A percentile compares a stretch with the other conserved stretches of the same genome.
Evolutionary conservation across 2,888 invertebrate species (phyloP).

Genomic region (Drosophila suboccidentalis): DNA sequence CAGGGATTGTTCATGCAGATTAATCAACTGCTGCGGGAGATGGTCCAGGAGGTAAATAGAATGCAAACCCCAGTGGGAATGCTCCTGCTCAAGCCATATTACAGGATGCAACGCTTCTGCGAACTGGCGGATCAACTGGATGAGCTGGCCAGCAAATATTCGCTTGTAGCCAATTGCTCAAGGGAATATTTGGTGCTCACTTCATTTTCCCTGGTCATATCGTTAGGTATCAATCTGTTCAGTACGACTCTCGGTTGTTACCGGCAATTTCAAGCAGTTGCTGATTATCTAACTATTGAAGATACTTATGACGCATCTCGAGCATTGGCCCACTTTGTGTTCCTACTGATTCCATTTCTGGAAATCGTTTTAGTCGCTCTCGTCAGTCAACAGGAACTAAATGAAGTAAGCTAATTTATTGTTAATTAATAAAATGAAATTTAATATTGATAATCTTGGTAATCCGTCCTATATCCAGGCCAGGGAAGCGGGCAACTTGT

Average conservation of each 20-base stretch:
- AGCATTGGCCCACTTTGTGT: constrained; percentile 64
- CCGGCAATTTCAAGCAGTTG: constrained; percentile 79
- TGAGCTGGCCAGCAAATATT: constrained; percentile 66
- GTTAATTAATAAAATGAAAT: neutral
- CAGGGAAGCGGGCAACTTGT: constrained; percentile 72
- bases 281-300: constrained; percentile 70
- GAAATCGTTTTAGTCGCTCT: constrained; percentile 75
- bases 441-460: constrained; percentile 8
- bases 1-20: constrained; percentile 58
- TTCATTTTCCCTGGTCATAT: constrained; percentile 65
- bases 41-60: constrained; percentile 72
- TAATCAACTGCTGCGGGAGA: constrained; percentile 62
- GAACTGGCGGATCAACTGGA: constrained; percentile 83
- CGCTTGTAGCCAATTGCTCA: constrained; percentile 38
- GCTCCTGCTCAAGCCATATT: constrained; percentile 74
- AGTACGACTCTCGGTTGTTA: constrained; percentile 78
- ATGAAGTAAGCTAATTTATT: constrained; percentile 41
- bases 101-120: constrained; percentile 83
- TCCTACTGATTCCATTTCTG: constrained; percentile 73
- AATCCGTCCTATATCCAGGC: constrained; percentile 59
- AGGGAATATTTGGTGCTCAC: constrained; percentile 43
- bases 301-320: constrained; percentile 68
- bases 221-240: constrained; percentile 76
- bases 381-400: constrained; percentile 60
- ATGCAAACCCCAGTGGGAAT: constrained; percentile 71